Percentiles rank a stretch among this genome's conserved stretches.
Conservation (phyloP, 2,888 invertebrate genomes). For the Celastrina argiolus region DNA sequence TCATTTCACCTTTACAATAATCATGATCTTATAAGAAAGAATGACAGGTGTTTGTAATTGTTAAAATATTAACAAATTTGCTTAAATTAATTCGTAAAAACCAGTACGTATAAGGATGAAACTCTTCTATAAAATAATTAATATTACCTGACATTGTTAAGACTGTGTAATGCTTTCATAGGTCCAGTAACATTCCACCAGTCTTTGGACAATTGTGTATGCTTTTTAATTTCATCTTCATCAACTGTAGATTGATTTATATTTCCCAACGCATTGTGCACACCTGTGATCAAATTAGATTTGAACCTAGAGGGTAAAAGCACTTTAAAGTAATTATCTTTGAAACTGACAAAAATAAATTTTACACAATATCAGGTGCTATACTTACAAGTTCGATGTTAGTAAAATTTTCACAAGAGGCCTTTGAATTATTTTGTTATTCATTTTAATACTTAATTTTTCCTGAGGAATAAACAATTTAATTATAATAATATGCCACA, state of each 20-base stretch:
- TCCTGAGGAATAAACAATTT: slow-evolving; percentile 13
- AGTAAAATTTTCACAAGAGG: not conserved
- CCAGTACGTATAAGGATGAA: too few species aligned
- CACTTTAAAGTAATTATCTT: not conserved
- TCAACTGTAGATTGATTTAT: slow-evolving; percentile 54
- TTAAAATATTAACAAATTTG: too few species aligned
- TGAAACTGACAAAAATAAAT: not conserved
- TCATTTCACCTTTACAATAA: too few species aligned
- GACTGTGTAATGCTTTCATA: slow-evolving; percentile 83
- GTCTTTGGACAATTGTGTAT: slow-evolving; percentile 74
- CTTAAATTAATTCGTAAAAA: too few species aligned
- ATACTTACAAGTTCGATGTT: slow-evolving; percentile 8
- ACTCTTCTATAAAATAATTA: too few species aligned
- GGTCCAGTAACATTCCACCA: slow-evolving; percentile 89
- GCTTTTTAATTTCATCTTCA: slow-evolving; percentile 76
- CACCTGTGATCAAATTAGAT: not conserved
- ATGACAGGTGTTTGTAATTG: too few species aligned
- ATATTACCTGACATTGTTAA: slow-evolving; percentile 83
- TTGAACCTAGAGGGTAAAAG: not conserved
- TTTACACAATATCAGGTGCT: not conserved
- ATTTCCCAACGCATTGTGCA: not conserved
- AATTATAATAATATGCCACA: too few species aligned
- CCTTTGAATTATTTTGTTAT: not conserved
- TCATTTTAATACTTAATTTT: not conserved
- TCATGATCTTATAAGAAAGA: too few species aligned